phyloP scores from a whole-genome alignment of 1,140 invertebrate species.

The Nasonia vitripennis region DNA sequence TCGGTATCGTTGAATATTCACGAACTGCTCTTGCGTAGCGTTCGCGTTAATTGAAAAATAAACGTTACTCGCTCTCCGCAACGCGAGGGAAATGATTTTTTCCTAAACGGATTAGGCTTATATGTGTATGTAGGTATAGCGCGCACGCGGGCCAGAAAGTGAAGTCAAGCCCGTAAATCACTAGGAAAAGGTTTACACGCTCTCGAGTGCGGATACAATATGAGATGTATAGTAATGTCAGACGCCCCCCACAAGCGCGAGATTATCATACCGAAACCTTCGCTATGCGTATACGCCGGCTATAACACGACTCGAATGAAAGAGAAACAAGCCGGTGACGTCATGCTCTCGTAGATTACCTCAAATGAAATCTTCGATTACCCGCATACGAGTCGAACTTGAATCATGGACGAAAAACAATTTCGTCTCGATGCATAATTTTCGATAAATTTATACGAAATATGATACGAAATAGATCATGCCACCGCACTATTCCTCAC shows the following conservation, averaged over 20 bases:
- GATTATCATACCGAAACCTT: slow-evolving; percentile 40
- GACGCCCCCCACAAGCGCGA: slow-evolving; percentile 10
- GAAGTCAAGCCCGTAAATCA: slow-evolving; percentile 37
- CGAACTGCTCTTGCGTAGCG: no score
- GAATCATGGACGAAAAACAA: neutral
- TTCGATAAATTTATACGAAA: no score
- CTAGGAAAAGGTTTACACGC: slow-evolving; percentile 39
- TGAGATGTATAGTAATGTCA: slow-evolving; percentile 42
- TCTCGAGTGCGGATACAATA: slow-evolving; percentile 22
- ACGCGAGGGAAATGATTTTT: neutral
- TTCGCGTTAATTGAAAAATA: neutral
- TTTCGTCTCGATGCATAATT: no score
- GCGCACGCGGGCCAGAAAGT: slow-evolving; percentile 5
- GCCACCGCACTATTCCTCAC: no score
- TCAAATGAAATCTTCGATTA: slow-evolving; percentile 39
- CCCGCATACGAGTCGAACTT: neutral
- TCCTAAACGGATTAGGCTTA: slow-evolving; percentile 29
- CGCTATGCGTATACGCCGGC: neutral
- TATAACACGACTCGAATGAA: slow-evolving; percentile 10
- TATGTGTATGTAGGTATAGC: neutral
- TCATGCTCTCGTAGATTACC: neutral
- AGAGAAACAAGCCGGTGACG: slow-evolving; percentile 19
- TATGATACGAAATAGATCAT: no score
- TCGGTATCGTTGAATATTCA: neutral
- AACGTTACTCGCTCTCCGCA: neutral